A percentile compares a stretch with the other conserved stretches of the same genome.
Conservation (phyloP, 35 echinoderm and acorn worm genomes). For the Diadema setosum region DNA sequence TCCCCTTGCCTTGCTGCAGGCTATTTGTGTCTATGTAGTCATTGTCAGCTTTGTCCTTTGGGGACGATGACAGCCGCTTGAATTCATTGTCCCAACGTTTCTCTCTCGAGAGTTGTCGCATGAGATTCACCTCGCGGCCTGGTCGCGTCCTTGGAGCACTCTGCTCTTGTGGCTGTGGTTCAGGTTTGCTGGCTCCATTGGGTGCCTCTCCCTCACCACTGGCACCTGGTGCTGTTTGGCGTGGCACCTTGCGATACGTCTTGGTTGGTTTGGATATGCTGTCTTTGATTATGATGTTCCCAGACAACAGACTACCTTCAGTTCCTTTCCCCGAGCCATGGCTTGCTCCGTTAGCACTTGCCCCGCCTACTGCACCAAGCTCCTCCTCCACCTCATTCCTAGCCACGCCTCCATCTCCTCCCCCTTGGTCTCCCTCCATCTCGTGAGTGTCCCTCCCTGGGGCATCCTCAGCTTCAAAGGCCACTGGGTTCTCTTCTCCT, state of each 20-base stretch:
- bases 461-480: background rate
- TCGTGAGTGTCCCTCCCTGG: too few relatives aligned
- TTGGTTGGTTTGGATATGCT: conserved; percentile 6
- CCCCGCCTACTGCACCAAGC: background rate
- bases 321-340: background rate
- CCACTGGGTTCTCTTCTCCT: background rate
- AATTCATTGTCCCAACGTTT: conserved; percentile 8
- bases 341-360: background rate
- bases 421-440: background rate
- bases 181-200: background rate
- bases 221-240: background rate
- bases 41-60: conserved; percentile 3
- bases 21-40: background rate
- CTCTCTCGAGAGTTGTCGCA: background rate
- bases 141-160: background rate
- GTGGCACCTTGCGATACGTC: conserved; percentile 6
- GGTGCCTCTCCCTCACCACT: background rate
- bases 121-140: background rate
- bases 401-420: background rate
- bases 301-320: background rate
- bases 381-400: background rate
- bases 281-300: conserved; percentile 10
- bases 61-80: conserved; percentile 7
- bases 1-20: background rate
- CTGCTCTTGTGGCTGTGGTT: background rate